Evolutionary conservation across 2,113 vertebrate species (phyloP).

Genomic region (Neofelis nebulosa): DNA sequence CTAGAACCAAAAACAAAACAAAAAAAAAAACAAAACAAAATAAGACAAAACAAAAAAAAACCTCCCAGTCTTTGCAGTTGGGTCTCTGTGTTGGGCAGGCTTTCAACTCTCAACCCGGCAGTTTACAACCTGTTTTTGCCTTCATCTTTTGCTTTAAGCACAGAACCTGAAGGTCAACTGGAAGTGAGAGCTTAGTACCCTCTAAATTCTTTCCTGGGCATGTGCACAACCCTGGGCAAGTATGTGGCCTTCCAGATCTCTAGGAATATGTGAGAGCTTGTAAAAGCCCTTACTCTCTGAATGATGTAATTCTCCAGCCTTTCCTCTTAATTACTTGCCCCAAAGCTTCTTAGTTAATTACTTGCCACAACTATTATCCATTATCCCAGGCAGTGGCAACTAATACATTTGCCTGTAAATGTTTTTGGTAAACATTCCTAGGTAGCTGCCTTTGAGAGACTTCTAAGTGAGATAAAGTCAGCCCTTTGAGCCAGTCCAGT

Average conservation of each 20-base stretch:
- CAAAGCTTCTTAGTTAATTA: background rate
- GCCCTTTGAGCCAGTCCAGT: background rate
- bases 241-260: background rate
- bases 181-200: background rate
- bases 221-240: background rate
- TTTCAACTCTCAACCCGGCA: background rate
- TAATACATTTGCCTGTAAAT: background rate
- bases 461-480: background rate
- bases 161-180: background rate
- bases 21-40: background rate
- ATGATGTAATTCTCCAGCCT: background rate
- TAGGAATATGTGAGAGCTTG: background rate
- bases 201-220: background rate
- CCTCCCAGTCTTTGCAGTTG: background rate
- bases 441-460: background rate
- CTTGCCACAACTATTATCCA: background rate
- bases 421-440: background rate
- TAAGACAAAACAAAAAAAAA: background rate
- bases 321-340: background rate
- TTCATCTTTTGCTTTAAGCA: background rate
- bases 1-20: background rate
- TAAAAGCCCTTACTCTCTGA: background rate
- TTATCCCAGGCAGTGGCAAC: background rate
- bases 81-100: background rate
- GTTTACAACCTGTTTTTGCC: background rate